phyloP scores from a whole-genome alignment of 2,888 invertebrate species.

The Crocallis elinguaria region DNA sequence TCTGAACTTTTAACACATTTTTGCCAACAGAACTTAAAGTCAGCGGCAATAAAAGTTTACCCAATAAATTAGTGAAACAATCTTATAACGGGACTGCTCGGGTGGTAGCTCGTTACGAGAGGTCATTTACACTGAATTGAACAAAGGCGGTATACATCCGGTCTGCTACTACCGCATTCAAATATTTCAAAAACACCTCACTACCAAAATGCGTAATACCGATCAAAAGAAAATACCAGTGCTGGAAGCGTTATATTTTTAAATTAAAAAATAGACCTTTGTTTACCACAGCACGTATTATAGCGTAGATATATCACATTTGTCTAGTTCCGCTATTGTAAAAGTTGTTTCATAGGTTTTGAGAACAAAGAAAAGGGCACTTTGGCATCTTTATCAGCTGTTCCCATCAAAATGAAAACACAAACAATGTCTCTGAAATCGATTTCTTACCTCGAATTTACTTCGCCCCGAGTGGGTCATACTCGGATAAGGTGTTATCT shows the following conservation, averaged over 20 bases:
- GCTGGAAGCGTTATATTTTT: background rate
- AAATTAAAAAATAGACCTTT: conserved; percentile 32
- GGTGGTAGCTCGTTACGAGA: conserved; percentile 57
- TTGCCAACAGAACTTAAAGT: conserved; percentile 5
- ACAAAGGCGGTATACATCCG: conserved; percentile 54
- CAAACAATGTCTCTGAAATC: conserved; percentile 63
- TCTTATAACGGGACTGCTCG: conserved; percentile 57
- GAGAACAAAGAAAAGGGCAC: conserved; percentile 35
- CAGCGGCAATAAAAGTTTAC: conserved; percentile 4
- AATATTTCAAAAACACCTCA: conserved; percentile 38
- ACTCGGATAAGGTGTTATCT: conserved; percentile 78
- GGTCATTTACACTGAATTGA: conserved; percentile 61
- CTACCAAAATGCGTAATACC: conserved; percentile 34
- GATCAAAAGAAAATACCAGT: background rate
- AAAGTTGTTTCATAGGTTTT: background rate
- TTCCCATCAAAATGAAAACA: conserved; percentile 83
- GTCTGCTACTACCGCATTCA: conserved; percentile 30
- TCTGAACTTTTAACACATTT: background rate
- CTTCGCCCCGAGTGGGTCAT: conserved; percentile 87
- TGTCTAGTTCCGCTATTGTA: background rate
- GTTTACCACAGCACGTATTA: conserved; percentile 10
- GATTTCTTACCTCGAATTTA: conserved; percentile 86
- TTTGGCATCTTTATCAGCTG: conserved; percentile 82
- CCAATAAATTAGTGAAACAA: conserved; percentile 44
- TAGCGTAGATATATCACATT: conserved; percentile 1